Base-by-base conservation (phyloP, 1,140 invertebrate genomes). In the Drosophila ogumai region DNA sequence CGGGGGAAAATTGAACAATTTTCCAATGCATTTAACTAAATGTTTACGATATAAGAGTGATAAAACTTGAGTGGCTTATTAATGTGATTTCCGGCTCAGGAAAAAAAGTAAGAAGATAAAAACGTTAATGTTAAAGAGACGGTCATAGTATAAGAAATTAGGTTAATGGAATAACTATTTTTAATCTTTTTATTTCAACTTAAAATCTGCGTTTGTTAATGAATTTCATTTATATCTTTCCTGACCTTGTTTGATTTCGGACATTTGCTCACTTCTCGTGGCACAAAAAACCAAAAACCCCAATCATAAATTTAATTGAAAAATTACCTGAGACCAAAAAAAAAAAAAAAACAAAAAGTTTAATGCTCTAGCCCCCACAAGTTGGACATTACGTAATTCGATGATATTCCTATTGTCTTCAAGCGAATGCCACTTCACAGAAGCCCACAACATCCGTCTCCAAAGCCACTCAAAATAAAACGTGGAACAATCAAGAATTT, bases 301-400 rank as follows among this genome's bases (percentile, higher is more conserved):
- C 15, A 36, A 43, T 55, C 63, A 46, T 67, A 10, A 46, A 67
- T 13, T 75, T 54, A 73, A 75, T 75, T 75, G 69, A 73, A 73
- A 73, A 73, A 75, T 73, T 73, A 73, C 68, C 69, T 73, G 68
- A 74, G 68, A 74, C 47, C 43, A 58, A 58, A 49, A 69, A 59
- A 31, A 50, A 52, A 34, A n/a, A 74, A 47, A 36, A 50, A 50
- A 49, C 59, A 60, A 41, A 58, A 54, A 36, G 17, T 52, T 32
- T 10, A 56, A 56, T 68, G 41, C 15, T 15, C 25, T 31, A 55
- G 41, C 67, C 65, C 67, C 64, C 65, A 58, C 68, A 28, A 54
- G 17, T 43, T 60, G 46, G 22, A 43, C 17, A 75, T 75, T 75
- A 75, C 71, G 73, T 65, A 75, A 75, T 49, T 64, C 34, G 7